Base-by-base conservation (phyloP, 2,888 invertebrate species). In the Caenorhabditis imperialis region DNA sequence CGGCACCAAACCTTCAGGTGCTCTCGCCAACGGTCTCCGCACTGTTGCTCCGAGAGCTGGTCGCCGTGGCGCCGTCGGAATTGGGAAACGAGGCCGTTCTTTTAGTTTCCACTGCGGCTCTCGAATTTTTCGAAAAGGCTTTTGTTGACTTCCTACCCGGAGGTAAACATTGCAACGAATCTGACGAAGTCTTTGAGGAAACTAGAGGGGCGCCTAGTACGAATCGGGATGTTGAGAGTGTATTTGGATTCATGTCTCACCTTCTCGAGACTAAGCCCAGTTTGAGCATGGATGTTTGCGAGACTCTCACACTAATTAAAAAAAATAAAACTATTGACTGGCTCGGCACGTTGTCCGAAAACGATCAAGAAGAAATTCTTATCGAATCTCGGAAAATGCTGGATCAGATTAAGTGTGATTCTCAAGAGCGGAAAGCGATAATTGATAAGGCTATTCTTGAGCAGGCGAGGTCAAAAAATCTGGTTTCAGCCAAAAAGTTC, bases 241-340 rank as follows among this genome's bases (percentile, higher is more conserved):
- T 42, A 2, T 54, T 54, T 25, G 54, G 54, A 47, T 14, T 16
- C 7, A 7, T 58, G 16, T 58, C 45, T 14, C 35, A 58, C 18
- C 33, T 45, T n/a, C 37, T 25, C 23, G 35, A 58, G 16, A n/a
- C 35, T 3, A 47, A 45, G 37, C 57, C 57, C 1, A 58, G 45
- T 33, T 45, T 58, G 57, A 44, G 57, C n/a, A 14, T 57, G 14
- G 45, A 44, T 23, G 33, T 44, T 30, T n/a, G 57, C n/a, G 22
- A 16, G 3, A 47, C 47, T 14, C 18, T 37, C 6, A 60, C 47
- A 7, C 6, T 60, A 5, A 23, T 48, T 3, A 18, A 35, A 47
- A 58, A 48, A 20, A 60, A 60, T 30, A 37, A 60, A 18, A 48
- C 48, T 7, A n/a, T 58, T 22, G 20, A 30, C 12, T 58, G 57